Conservation (phyloP, 2,797 vertebrate species). For the Hoplostethus atlanticus region DNA sequence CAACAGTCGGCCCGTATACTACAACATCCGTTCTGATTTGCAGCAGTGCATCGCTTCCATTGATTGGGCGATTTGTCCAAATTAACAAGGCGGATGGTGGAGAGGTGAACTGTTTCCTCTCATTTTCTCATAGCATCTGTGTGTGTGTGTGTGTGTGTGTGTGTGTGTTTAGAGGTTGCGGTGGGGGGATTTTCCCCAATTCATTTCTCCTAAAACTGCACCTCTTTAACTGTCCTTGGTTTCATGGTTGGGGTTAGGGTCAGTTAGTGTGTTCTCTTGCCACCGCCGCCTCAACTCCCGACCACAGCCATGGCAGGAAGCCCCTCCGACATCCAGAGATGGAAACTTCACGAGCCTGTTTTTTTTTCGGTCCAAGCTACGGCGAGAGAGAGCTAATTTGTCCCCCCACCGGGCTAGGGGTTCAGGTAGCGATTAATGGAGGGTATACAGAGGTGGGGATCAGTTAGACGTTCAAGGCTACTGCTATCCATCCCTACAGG, state of each 20-base stretch:
- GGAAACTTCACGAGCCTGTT: background rate
- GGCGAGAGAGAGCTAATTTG: background rate
- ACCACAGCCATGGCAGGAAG: slow-evolving; percentile 21
- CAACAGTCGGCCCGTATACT: too few species aligned
- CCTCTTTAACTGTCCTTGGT: background rate
- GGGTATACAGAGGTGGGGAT: background rate
- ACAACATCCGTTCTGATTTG: slow-evolving; percentile 12
- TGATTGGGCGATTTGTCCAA: slow-evolving; percentile 19
- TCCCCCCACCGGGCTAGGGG: slow-evolving; percentile 2
- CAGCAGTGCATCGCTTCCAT: background rate
- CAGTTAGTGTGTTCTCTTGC: background rate
- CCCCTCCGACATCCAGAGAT: slow-evolving; percentile 13
- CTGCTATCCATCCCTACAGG: too few species aligned
- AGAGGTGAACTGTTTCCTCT: slow-evolving; percentile 17
- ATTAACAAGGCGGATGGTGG: slow-evolving; percentile 23
- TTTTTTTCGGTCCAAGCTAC: background rate
- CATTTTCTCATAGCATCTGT: slow-evolving; percentile 19
- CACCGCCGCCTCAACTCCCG: too few species aligned
- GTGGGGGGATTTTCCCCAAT: too few species aligned
- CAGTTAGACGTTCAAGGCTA: background rate
- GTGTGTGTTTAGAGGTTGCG: too few species aligned
- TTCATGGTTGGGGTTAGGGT: slow-evolving; percentile 13
- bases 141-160: background rate
- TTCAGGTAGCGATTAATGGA: slow-evolving; percentile 18
- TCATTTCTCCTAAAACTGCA: background rate